phyloP scores from a whole-genome alignment of 1,140 invertebrate genomes.

The Gyrodactylus bullatarudis region DNA sequence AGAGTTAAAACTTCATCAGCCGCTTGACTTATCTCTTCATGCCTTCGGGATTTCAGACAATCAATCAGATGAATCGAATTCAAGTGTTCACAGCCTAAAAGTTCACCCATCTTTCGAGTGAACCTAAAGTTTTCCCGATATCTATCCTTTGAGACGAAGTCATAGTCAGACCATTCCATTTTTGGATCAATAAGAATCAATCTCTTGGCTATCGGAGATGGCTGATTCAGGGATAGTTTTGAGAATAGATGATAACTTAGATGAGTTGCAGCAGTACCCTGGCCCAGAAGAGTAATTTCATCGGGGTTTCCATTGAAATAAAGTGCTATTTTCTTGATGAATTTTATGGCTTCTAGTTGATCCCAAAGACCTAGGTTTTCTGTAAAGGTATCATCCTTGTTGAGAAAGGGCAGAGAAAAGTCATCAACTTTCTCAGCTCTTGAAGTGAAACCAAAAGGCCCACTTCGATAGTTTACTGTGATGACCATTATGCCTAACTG shows the following conservation, averaged over 20 bases:
- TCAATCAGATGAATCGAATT: not conserved
- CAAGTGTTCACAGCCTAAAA: not conserved
- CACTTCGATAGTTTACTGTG: constrained; percentile 17
- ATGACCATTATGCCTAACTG: constrained; percentile 15
- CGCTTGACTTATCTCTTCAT: not conserved
- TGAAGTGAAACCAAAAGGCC: constrained; percentile 12
- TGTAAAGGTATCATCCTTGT: constrained; percentile 8
- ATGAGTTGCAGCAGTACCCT: not conserved
- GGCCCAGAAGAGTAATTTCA: constrained; percentile 1
- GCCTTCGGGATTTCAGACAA: not conserved
- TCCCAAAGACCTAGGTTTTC: constrained; percentile 9
- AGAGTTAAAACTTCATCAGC: not conserved
- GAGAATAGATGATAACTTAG: not conserved
- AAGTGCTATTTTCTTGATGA: not conserved
- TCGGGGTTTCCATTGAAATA: not conserved
- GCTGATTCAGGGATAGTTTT: not conserved
- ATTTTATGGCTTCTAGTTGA: constrained; percentile 7
- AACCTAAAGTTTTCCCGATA: not conserved
- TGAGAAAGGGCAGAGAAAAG: constrained; percentile 6
- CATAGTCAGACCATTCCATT: not conserved
- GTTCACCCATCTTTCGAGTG: not conserved
- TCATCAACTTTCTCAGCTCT: constrained; percentile 7
- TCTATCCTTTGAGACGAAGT: not conserved
- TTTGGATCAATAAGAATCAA: not conserved
- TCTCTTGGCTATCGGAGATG: not conserved